Evolutionary conservation across 2,113 vertebrate genomes (phyloP).

Genomic region (Bos indicus): DNA sequence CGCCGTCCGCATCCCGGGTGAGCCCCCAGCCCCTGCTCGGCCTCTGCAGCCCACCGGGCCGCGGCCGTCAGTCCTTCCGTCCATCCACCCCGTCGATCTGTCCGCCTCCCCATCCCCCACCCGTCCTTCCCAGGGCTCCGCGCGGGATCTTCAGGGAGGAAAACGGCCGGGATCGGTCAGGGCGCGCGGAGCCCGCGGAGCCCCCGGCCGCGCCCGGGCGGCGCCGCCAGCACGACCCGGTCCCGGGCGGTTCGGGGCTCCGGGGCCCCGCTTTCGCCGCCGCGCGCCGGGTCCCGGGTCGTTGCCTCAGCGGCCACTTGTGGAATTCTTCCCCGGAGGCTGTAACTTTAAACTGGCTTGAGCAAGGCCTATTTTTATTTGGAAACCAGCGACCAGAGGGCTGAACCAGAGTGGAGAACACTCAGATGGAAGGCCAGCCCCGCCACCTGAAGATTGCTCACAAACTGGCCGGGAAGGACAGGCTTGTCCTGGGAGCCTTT

Average conservation of each 20-base stretch:
- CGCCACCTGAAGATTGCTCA: neutral
- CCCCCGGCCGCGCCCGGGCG: neutral
- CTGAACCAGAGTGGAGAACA: neutral
- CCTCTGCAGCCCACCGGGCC: neutral
- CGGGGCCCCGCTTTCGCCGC: neutral
- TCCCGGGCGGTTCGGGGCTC: neutral
- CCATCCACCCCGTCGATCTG: neutral
- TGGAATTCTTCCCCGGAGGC: neutral
- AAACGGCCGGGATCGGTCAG: neutral
- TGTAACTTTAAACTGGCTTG: neutral
- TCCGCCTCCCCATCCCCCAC: neutral
- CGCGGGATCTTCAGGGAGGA: neutral
- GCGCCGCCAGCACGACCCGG: neutral
- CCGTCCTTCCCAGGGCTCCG: neutral
- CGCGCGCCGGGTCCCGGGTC: neutral
- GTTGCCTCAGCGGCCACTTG: neutral
- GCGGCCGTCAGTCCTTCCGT: neutral
- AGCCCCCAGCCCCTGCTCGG: neutral
- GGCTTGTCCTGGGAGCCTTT: neutral
- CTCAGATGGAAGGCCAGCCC: neutral
- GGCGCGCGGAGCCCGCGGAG: neutral
- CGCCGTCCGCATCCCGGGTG: neutral
- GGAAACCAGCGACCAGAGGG: neutral
- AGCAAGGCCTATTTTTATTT: conserved; percentile 1
- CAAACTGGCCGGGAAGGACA: neutral